Evolutionary conservation across 2,113 vertebrate genomes (phyloP).

Genomic region (Barbus barbus): DNA sequence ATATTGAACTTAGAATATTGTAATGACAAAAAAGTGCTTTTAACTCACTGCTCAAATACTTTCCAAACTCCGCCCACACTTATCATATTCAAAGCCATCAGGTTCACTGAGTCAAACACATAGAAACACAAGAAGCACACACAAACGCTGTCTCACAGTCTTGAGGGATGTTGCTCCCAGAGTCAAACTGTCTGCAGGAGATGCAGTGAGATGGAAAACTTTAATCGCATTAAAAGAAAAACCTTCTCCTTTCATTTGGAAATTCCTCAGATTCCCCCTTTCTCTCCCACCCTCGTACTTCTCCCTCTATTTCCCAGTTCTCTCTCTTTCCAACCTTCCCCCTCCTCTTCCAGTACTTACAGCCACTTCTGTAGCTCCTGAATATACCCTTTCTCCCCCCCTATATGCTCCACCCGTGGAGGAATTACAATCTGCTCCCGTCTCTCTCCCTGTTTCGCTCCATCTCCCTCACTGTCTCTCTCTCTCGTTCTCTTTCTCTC

Average conservation of each 20-base stretch:
- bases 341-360: conserved; percentile 54
- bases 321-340: conserved; percentile 8
- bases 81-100: conserved; percentile 33
- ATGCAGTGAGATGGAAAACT: conserved; percentile 81
- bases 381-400: conserved; percentile 52
- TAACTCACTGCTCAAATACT: conserved; percentile 34
- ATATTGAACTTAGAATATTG: too few species aligned
- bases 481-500: conserved; percentile 24
- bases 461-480: conserved; percentile 37
- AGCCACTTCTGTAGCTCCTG: conserved; percentile 68
- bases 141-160: too few species aligned
- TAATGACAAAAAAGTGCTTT: not conserved
- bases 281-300: conserved; percentile 58
- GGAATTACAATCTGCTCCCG: conserved; percentile 57
- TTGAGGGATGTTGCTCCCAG: conserved; percentile 66
- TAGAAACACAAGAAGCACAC: conserved; percentile 17
- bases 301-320: conserved; percentile 34
- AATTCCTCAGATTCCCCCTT: conserved; percentile 73
- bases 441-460: conserved; percentile 34
- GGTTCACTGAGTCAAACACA: conserved; percentile 32
- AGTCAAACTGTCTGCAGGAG: conserved; percentile 72
- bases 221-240: conserved; percentile 83
- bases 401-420: conserved; percentile 50
- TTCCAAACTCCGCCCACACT: conserved; percentile 33
- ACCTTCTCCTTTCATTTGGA: conserved; percentile 81